Conservation (phyloP, 1,140 invertebrate species). For the fruit fly (Drosophila melanogaster) region DNA sequence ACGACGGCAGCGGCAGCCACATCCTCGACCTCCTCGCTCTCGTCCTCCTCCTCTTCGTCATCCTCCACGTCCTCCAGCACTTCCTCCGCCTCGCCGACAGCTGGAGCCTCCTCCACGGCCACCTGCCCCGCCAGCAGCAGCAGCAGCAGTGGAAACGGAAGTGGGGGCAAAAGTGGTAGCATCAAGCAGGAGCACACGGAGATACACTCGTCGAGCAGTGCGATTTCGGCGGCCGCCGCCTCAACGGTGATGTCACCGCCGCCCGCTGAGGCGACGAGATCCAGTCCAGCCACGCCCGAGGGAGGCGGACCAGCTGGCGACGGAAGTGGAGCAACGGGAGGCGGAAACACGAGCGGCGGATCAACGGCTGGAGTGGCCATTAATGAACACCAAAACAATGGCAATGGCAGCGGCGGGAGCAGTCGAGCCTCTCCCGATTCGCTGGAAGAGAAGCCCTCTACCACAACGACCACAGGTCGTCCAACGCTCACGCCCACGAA, state of each 20-base stretch:
- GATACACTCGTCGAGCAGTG: slow-evolving; percentile 77
- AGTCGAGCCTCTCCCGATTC: slow-evolving; percentile 81
- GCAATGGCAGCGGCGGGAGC: slow-evolving; percentile 69
- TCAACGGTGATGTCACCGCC: slow-evolving; percentile 84
- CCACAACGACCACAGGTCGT: slow-evolving; percentile 57
- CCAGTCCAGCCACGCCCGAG: slow-evolving; percentile 4
- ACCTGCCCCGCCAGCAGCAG: slow-evolving; percentile 55
- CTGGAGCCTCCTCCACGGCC: slow-evolving; percentile 25
- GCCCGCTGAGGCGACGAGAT: slow-evolving; percentile 58
- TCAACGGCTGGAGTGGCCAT: slow-evolving; percentile 28
- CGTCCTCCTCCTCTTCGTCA: slow-evolving; percentile 35
- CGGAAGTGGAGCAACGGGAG: neutral
- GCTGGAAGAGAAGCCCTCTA: slow-evolving; percentile 77
- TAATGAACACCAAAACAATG: slow-evolving; percentile 75
- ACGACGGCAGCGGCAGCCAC: slow-evolving; percentile 34
- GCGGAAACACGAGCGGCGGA: slow-evolving; percentile 6
- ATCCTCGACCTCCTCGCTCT: slow-evolving; percentile 48
- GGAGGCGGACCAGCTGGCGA: slow-evolving; percentile 1
- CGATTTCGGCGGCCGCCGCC: slow-evolving; percentile 65
- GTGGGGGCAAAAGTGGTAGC: slow-evolving; percentile 49
- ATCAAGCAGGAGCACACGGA: slow-evolving; percentile 76
- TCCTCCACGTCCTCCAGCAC: slow-evolving; percentile 17
- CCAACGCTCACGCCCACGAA: slow-evolving; percentile 54
- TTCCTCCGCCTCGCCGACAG: slow-evolving; percentile 31
- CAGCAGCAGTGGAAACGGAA: slow-evolving; percentile 30